Conservation (phyloP, 2,797 vertebrate genomes). For the Brachymystax lenok region DNA sequence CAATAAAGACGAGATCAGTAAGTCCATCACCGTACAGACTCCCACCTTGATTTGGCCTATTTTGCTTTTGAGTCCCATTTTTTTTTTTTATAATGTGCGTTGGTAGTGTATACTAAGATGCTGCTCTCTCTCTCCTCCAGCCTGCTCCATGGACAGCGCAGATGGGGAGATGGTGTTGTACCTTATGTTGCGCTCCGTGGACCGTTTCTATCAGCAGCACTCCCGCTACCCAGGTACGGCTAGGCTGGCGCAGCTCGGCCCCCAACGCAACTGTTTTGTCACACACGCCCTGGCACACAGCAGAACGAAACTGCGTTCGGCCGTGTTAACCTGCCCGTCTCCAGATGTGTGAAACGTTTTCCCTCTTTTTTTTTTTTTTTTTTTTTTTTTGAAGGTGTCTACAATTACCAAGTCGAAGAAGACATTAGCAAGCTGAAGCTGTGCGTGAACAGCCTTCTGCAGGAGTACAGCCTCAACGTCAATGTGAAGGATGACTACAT, state of each 20-base stretch:
- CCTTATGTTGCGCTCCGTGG: conserved; percentile 91
- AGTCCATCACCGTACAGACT: conserved; percentile 48
- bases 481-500: conserved; percentile 96
- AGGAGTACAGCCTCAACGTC: conserved; percentile 88
- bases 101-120: not conserved
- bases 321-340: not conserved
- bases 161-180: conserved; percentile 95
- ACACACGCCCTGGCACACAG: not conserved
- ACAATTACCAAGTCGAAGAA: conserved; percentile 95
- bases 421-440: conserved; percentile 92
- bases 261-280: not conserved
- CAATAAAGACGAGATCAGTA: conserved; percentile 92
- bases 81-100: not conserved
- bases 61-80: not conserved
- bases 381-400: conserved; percentile 87
- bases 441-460: conserved; percentile 89
- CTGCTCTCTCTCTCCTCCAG: conserved; percentile 63
- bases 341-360: not conserved
- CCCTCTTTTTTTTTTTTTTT: too few species aligned
- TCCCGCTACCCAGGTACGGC: conserved; percentile 92
- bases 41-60: not conserved
- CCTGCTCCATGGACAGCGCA: conserved; percentile 91
- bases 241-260: too few species aligned
- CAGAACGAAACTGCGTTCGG: not conserved
- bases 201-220: conserved; percentile 92